Percentiles rank a stretch among this genome's conserved stretches.
Conservation (phyloP, 2,888 invertebrate genomes). For the Zootermopsis nevadensis region DNA sequence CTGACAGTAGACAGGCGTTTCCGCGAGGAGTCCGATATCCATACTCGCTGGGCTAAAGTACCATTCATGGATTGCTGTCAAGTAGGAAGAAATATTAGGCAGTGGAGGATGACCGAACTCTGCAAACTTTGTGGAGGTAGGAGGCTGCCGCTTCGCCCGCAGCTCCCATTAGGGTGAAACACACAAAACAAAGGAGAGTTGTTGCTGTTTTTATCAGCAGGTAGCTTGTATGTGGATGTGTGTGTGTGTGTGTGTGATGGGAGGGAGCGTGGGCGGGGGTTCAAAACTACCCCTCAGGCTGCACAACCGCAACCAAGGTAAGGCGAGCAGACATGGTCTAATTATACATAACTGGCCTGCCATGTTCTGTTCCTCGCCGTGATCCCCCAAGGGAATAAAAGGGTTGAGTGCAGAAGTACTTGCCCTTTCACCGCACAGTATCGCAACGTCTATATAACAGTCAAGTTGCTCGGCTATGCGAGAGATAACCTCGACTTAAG, state of each 20-base stretch:
- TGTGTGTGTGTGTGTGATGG: background rate
- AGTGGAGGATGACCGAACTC: background rate
- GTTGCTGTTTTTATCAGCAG: conserved; percentile 47
- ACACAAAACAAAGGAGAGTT: conserved; percentile 45
- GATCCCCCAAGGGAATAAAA: conserved; percentile 5
- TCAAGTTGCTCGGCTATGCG: background rate
- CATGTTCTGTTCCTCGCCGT: conserved; percentile 16
- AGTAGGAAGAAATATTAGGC: background rate
- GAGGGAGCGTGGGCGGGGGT: background rate
- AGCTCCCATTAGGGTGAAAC: conserved; percentile 44
- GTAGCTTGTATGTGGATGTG: conserved; percentile 5
- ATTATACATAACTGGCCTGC: conserved; percentile 23
- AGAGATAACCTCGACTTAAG: too few relatives aligned
- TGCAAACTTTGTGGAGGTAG: conserved; percentile 40
- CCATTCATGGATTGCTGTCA: too few relatives aligned
- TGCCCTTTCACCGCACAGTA: background rate
- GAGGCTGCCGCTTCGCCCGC: conserved; percentile 25
- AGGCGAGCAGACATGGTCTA: background rate
- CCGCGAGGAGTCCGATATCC: too few relatives aligned
- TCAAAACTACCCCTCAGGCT: conserved; percentile 16
- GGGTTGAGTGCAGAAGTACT: background rate
- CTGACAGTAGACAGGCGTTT: too few relatives aligned
- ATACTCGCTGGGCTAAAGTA: too few relatives aligned
- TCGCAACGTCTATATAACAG: background rate
- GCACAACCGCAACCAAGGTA: background rate